These are phyloP conservation scores for Pachycephus smyrnensis DNA, from an alignment of 2,888 invertebrate genomes.

Conservation along the genomic window DNA sequence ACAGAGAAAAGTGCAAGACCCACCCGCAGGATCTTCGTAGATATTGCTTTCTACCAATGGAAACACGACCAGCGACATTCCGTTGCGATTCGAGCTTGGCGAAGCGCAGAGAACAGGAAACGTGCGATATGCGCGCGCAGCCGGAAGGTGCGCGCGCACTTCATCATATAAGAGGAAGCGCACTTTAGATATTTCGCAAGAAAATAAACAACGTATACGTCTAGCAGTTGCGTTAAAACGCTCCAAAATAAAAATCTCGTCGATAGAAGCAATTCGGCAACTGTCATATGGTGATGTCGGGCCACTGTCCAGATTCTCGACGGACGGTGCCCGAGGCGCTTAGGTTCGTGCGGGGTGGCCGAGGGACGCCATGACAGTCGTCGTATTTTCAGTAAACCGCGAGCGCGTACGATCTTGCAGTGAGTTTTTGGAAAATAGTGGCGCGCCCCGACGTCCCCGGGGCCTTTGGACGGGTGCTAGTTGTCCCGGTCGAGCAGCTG, in stretches of 20 bases:
- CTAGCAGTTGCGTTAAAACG: neutral
- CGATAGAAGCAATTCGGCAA: neutral
- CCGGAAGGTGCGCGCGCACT: constrained; percentile 50
- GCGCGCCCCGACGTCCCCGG: constrained; percentile 20
- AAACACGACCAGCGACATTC: constrained; percentile 6
- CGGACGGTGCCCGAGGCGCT: constrained; percentile 4
- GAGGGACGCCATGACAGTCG: constrained; percentile 60
- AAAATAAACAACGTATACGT: neutral
- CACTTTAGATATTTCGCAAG: neutral
- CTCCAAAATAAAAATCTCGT: neutral
- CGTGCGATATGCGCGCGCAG: constrained; percentile 34
- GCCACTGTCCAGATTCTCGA: neutral
- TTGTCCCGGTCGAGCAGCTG: constrained; percentile 21
- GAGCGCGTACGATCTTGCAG: constrained; percentile 36
- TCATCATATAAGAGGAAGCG: neutral
- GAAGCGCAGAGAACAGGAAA: constrained; percentile 1
- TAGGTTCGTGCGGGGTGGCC: constrained; percentile 48
- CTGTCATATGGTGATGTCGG: neutral
- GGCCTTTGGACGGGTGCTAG: constrained; percentile 26
- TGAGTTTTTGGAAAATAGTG: constrained; percentile 38
- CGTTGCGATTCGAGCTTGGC: constrained; percentile 11
- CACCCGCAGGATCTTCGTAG: neutral
- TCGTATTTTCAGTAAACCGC: constrained; percentile 55
- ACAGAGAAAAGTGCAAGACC: neutral
- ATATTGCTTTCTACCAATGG: neutral